phyloP scores from a whole-genome alignment of 2,888 invertebrate species.

The Andrena haemorrhoa region DNA sequence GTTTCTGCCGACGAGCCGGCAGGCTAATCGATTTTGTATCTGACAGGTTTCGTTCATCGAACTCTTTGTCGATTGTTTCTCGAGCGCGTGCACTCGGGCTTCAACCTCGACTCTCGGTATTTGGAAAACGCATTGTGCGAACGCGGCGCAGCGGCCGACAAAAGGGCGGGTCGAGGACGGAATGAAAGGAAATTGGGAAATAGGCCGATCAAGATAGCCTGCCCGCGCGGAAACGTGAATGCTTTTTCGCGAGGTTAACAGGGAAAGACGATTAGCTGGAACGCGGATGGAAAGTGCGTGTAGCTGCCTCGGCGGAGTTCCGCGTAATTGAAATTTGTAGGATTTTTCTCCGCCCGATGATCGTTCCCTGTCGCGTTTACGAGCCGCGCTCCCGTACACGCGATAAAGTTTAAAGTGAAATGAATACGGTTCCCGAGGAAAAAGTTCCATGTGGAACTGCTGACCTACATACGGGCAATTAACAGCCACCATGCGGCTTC shows the following conservation, averaged over 20 bases:
- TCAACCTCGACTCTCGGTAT: constrained; percentile 32
- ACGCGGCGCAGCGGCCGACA: constrained; percentile 26
- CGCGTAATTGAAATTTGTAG: constrained; percentile 17
- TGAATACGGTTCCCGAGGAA: background rate
- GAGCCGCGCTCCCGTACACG: background rate
- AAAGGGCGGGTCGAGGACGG: constrained; percentile 20
- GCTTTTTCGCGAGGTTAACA: background rate
- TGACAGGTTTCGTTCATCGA: constrained; percentile 59
- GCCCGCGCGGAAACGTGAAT: no score
- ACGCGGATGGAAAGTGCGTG: background rate
- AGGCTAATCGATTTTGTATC: constrained; percentile 57
- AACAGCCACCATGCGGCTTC: background rate
- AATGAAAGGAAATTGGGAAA: constrained; percentile 26
- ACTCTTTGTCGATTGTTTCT: constrained; percentile 54
- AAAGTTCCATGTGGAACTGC: constrained; percentile 12
- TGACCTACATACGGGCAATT: constrained; percentile 23
- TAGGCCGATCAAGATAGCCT: background rate
- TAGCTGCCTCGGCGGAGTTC: background rate
- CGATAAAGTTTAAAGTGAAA: constrained; percentile 21
- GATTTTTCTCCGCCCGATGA: background rate
- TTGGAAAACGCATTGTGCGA: constrained; percentile 47
- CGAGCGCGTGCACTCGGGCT: constrained; percentile 38
- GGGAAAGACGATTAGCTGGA: background rate
- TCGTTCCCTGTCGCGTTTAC: background rate
- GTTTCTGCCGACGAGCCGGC: constrained; percentile 33